phyloP scores from a whole-genome alignment of 1,140 invertebrate species.

The Drosophila lowei region DNA sequence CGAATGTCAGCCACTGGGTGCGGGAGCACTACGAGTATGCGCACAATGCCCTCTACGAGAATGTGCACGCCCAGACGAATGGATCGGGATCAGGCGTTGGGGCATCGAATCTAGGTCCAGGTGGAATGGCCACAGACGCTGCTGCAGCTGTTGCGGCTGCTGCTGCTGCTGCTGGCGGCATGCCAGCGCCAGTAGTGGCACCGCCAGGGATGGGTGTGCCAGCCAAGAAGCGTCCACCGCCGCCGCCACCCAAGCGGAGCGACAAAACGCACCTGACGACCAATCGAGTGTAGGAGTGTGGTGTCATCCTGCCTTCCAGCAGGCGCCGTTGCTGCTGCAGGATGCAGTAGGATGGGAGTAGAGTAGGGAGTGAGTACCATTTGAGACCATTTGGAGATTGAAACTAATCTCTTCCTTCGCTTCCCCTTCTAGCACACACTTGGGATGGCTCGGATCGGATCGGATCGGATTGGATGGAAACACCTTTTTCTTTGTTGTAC shows the following conservation, averaged over 20 bases:
- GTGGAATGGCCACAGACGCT: neutral
- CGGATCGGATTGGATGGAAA: no score
- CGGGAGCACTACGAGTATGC: conserved; percentile 91
- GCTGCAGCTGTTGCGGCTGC: conserved; percentile 11
- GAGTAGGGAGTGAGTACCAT: no score
- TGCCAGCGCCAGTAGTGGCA: conserved; percentile 31
- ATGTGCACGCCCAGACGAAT: conserved; percentile 71
- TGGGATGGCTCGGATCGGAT: no score
- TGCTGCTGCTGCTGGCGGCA: no score
- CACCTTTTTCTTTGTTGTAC: no score
- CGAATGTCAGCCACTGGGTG: conserved; percentile 95
- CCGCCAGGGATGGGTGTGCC: conserved; percentile 31
- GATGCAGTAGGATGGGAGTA: conserved; percentile 1
- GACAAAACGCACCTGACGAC: conserved; percentile 89
- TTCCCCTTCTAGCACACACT: neutral
- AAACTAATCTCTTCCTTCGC: neutral
- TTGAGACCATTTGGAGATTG: no score
- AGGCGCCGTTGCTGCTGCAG: neutral
- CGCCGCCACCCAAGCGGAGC: conserved; percentile 90
- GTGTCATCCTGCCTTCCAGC: no score
- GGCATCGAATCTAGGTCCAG: neutral
- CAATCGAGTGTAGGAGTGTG: conserved; percentile 65
- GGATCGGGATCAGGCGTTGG: conserved; percentile 3
- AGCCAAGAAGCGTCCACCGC: conserved; percentile 87
- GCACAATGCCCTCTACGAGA: conserved; percentile 82